phyloP scores from a whole-genome alignment of 2,113 vertebrate genomes.

The Phylloscopus trochiloides region DNA sequence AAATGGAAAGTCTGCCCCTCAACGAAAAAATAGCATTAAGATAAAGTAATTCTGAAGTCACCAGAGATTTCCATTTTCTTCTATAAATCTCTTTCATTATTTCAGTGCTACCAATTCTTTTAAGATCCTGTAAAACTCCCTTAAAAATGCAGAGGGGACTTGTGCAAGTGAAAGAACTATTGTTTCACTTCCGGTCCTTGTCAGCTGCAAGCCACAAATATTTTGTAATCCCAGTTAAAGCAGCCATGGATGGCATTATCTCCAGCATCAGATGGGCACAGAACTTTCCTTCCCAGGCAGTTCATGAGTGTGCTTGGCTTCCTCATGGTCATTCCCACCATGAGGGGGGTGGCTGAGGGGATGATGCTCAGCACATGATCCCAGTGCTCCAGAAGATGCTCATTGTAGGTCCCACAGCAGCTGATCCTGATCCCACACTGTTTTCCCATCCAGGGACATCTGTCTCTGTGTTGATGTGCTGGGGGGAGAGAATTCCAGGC shows the following conservation, averaged over 20 bases:
- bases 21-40: background rate
- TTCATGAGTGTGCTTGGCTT: rapidly evolving
- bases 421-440: rapidly evolving
- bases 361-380: background rate
- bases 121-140: background rate
- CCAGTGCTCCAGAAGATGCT: background rate
- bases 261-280: background rate
- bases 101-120: background rate
- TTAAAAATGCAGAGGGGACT: background rate
- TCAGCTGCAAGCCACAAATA: background rate
- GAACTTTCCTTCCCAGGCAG: background rate
- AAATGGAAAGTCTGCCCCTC: background rate
- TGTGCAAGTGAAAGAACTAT: background rate
- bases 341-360: background rate
- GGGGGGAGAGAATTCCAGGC: background rate
- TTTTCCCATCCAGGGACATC: background rate
- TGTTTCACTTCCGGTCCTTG: slow-evolving; percentile 23
- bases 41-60: slow-evolving; percentile 5
- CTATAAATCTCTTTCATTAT: background rate
- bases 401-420: rapidly evolving
- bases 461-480: background rate
- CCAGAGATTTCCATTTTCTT: background rate
- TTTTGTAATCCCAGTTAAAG: background rate
- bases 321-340: background rate
- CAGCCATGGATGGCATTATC: background rate